Percentiles rank a stretch among this genome's conserved stretches.
phyloP scores from a whole-genome alignment of 2,888 invertebrate genomes.

The Orchesella flavescens region DNA sequence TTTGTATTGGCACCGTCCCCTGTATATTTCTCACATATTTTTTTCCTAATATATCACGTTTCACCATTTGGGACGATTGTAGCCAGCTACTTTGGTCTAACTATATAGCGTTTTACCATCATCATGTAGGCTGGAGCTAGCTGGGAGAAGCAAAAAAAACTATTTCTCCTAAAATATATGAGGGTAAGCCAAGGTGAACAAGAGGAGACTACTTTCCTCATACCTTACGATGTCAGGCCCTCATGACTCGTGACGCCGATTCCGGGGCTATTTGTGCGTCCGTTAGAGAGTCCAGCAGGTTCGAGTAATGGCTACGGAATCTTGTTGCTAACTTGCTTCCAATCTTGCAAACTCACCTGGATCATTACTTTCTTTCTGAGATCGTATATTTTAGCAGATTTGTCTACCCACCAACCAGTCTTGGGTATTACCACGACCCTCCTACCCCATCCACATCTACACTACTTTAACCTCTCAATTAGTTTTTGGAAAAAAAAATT shows the following conservation, averaged over 20 bases:
- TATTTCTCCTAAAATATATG: background rate
- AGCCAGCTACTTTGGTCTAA: background rate
- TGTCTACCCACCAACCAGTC: background rate
- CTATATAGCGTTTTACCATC: background rate
- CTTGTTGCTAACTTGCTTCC: background rate
- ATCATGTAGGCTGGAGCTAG: background rate
- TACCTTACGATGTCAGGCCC: constrained; percentile 32
- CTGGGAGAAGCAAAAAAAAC: background rate
- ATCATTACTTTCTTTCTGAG: background rate
- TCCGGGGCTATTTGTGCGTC: constrained; percentile 39
- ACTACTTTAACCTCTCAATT: too few species aligned
- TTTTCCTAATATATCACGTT: constrained; percentile 27
- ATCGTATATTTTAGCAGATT: background rate
- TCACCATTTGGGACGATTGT: constrained; percentile 40
- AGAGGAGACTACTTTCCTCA: constrained; percentile 10
- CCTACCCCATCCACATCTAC: background rate
- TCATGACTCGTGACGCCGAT: constrained; percentile 11
- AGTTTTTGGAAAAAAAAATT: too few species aligned
- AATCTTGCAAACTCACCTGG: background rate
- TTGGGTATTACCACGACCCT: background rate
- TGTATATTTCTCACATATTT: background rate
- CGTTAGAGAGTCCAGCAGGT: constrained; percentile 1
- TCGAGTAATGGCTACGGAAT: background rate
- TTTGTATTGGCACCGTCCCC: background rate
- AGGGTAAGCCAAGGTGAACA: background rate